These are phyloP conservation scores for Lagopus muta DNA, from an alignment of 2,113 vertebrate species.

Conservation along the genomic window DNA sequence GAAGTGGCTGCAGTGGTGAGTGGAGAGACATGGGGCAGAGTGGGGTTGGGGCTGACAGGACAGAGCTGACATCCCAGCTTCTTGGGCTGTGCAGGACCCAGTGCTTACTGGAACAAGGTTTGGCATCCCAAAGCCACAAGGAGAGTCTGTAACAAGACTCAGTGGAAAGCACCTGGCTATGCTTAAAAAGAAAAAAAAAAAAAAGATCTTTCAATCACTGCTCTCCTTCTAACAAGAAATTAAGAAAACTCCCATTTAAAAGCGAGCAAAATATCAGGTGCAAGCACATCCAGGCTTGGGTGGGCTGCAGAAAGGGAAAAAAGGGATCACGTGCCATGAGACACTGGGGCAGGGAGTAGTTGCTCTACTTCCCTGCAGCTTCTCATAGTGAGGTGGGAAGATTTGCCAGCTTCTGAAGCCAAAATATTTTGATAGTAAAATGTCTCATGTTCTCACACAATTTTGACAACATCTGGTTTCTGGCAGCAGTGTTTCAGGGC, in stretches of 20 bases:
- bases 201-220: background rate
- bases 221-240: background rate
- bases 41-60: fast-evolving
- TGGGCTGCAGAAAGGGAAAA: background rate
- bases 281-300: background rate
- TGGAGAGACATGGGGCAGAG: background rate
- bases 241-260: background rate
- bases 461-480: slow-evolving; percentile 51
- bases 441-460: slow-evolving; percentile 32
- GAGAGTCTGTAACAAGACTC: background rate
- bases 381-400: background rate
- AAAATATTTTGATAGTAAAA: slow-evolving; percentile 59
- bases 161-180: background rate
- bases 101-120: background rate
- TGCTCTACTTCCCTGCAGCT: background rate
- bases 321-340: background rate
- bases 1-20: background rate
- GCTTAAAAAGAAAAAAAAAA: background rate
- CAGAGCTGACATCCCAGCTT: background rate
- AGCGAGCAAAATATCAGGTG: background rate
- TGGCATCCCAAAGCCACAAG: background rate
- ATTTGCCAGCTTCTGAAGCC: slow-evolving; percentile 22
- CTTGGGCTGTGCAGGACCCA: fast-evolving
- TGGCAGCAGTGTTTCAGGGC: slow-evolving; percentile 24
- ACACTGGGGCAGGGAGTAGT: background rate